Base-by-base conservation (phyloP, 2,797 vertebrate genomes). In the Rousettus madagascariensis region DNA sequence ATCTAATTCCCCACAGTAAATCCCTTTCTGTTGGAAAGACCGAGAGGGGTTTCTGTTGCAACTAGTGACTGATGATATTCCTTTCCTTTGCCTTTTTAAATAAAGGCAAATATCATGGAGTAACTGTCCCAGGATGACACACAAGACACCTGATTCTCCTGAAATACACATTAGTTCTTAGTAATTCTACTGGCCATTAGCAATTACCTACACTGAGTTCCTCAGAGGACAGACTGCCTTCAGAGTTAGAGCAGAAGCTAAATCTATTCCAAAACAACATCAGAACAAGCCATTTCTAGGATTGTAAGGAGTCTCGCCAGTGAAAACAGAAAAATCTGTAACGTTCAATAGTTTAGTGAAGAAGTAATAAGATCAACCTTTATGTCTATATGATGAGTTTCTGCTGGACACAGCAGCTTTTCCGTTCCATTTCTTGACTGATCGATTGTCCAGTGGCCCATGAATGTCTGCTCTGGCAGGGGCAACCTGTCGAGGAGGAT, bases 371-470 rank as follows among this genome's bases (percentile, higher is more conserved):
- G 7, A 98, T 95, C 75, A 98, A 99, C 99, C 99, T 99, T 99
- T 96, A 99, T 83, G 26, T 98, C 98, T 96, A 99, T 98, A 63
- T 95, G 98, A 93, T 97, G 98, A 0, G 99, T 99, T 98, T 99
- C 99, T 16, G 99, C 98, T 51, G 99, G 99, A 98, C 99, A 99
- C 66, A 99, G 98, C 79, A 99, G 97, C 96, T 99, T 99, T 69
- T 98, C 98, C 19, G 92, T 98, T 95, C 98, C 97, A 91, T 98
- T 99, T 91, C 97, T 98, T 2, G 95, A 96, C 83, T 99, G 99
- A 96, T 98, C 97, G 17, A 98, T 97, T 55, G 98, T 99, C 99
- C 99, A 99, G 97, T 99, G 99, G 57, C 99, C 99, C 6, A 99
- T 97, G 98, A 99, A 99, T 90, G 97, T 99, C 96, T 98, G 98